These are phyloP conservation scores for Dolomedes plantarius DNA, from an alignment of 2,888 invertebrate genomes.

Conservation along the genomic window DNA sequence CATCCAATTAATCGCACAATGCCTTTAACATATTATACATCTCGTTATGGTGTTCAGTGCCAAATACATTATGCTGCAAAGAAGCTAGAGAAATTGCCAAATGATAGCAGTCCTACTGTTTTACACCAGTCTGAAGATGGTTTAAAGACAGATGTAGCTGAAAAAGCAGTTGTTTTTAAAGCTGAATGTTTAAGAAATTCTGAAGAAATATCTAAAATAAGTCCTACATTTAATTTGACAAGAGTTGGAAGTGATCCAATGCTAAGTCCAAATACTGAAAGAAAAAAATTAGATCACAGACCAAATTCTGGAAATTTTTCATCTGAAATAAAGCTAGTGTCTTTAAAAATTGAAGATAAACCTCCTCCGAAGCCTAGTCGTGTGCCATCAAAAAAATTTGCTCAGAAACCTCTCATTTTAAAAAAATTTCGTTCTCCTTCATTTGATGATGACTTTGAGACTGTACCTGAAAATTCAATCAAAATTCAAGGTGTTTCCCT, in stretches of 20 bases:
- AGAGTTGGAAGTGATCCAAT: slow-evolving; percentile 82
- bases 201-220: background rate
- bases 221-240: slow-evolving; percentile 3
- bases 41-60: slow-evolving; percentile 67
- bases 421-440: slow-evolving; percentile 33
- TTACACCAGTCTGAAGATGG: background rate
- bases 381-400: slow-evolving; percentile 76
- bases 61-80: slow-evolving; percentile 69
- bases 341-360: slow-evolving; percentile 73
- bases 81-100: slow-evolving; percentile 57
- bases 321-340: slow-evolving; percentile 21
- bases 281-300: slow-evolving; percentile 78
- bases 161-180: background rate
- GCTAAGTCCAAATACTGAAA: slow-evolving; percentile 81
- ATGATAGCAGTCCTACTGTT: background rate
- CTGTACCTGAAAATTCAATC: background rate
- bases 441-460: slow-evolving; percentile 18
- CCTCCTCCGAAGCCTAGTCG: slow-evolving; percentile 78
- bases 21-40: slow-evolving; percentile 78
- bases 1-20: slow-evolving; percentile 88
- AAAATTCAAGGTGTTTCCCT: slow-evolving; percentile 13
- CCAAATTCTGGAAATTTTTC: slow-evolving; percentile 71
- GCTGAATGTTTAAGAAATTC: background rate
- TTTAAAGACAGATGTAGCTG: background rate
- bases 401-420: slow-evolving; percentile 43